Evolutionary conservation across 2,113 vertebrate genomes (phyloP).

Genomic region (Pelvicachromis taeniatus): DNA sequence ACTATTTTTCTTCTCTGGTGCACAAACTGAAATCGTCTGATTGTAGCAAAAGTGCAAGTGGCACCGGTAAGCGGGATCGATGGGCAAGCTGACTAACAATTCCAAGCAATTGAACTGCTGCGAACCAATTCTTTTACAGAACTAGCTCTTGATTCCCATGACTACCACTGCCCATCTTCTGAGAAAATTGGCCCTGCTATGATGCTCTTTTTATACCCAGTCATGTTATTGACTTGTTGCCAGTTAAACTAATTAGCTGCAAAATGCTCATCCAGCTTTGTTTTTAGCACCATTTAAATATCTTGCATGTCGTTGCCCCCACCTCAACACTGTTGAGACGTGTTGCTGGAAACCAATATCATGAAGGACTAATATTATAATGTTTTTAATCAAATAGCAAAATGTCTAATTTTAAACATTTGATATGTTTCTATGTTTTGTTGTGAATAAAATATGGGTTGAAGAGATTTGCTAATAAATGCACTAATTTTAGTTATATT

Average conservation of each 20-base stretch:
- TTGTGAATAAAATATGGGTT: not conserved
- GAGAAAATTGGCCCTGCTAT: not conserved
- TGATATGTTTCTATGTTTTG: not conserved
- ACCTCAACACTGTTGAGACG: not conserved
- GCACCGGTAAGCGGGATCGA: too few relatives aligned
- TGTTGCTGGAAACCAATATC: not conserved
- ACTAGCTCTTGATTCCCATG: not conserved
- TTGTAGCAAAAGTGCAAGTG: not conserved
- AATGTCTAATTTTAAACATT: not conserved
- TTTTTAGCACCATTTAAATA: not conserved
- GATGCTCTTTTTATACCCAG: not conserved
- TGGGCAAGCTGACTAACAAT: too few relatives aligned
- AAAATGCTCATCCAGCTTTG: not conserved
- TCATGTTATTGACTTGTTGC: not conserved
- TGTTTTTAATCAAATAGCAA: not conserved
- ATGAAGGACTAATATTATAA: not conserved
- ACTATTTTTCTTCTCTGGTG: not conserved
- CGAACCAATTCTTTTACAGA: not conserved
- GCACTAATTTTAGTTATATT: not conserved
- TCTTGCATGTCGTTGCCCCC: not conserved
- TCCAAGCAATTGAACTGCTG: too few relatives aligned
- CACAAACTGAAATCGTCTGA: not conserved
- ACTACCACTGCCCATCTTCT: not conserved
- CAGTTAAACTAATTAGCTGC: not conserved
- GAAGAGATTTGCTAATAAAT: not conserved